Base-by-base conservation (phyloP, 2,888 invertebrate species). In the Andrena minutula region DNA sequence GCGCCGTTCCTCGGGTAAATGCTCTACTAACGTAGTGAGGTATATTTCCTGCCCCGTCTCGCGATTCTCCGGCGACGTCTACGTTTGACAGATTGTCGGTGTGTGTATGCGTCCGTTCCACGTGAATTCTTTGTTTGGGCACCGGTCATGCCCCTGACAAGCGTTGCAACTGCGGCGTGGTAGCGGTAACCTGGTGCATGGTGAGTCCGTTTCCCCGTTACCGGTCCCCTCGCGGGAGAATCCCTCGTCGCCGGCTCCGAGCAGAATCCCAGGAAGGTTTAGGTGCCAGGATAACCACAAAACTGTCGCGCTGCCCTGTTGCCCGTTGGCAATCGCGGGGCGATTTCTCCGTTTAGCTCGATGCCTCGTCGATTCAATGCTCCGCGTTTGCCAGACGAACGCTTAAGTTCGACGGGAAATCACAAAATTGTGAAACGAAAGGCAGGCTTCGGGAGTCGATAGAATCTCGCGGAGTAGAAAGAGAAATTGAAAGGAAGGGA, bases 71-170 rank as follows among this genome's bases (percentile, higher is more conserved):
- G 41, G 41, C 90, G 88, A 89, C 88, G 89, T 87, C 88, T 86
- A 82, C 88, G 89, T 91, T 92, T 92, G 92, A 92, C 92, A 91
- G 91, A 90, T 91, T 90, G 89, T 87, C 86, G 84, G 86, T 89
- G 89, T 89, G 89, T 88, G 89, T 88, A 87, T 88, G 88, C 85
- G 89, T 88, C 83, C 83, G 80, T 90, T 90, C 90, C 92, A 92
- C 92, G 92, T 92, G 92, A 92, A 90, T 89, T 90, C 90, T 91
- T 90, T 90, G 88, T 90, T 86, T 89, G 85, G 82, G 80, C 85
- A 87, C 91, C 91, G 90, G 91, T 91, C 81, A 88, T 91, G 90
- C 88, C 88, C 84, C 85, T 86, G 88, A 89, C 88, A 87, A 88
- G 75, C 85, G 75, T 83, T 80, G 82, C 84, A 75, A 85, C 85